These are phyloP conservation scores for Aporrectodea caliginosa DNA, from an alignment of 1,140 invertebrate species.

Conservation along the genomic window DNA sequence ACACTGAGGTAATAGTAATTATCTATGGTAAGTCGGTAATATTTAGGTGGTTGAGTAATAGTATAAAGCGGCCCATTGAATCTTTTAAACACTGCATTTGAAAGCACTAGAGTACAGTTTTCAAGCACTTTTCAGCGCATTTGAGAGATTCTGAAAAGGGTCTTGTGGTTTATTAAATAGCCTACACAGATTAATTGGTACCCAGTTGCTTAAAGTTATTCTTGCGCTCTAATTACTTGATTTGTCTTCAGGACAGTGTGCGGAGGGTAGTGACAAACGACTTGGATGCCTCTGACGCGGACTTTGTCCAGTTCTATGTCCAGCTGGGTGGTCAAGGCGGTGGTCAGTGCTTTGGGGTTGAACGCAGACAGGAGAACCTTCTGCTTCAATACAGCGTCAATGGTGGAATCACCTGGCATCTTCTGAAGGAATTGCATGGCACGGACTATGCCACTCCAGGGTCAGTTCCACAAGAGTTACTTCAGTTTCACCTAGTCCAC, in stretches of 20 bases:
- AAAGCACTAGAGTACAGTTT: too few relatives aligned
- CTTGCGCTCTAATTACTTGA: constrained; percentile 8
- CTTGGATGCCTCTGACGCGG: constrained; percentile 41
- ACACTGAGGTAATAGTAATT: too few relatives aligned
- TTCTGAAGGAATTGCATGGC: constrained; percentile 45
- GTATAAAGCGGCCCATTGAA: too few relatives aligned
- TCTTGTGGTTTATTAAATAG: too few relatives aligned
- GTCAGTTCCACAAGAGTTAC: too few relatives aligned
- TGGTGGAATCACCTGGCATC: constrained; percentile 53
- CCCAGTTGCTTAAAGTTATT: neutral
- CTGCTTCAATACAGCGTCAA: constrained; percentile 52
- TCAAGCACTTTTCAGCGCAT: too few relatives aligned
- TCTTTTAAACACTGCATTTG: too few relatives aligned
- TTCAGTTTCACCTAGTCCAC: too few relatives aligned
- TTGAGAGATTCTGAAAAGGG: too few relatives aligned
- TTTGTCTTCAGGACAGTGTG: constrained; percentile 41
- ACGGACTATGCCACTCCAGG: constrained; percentile 38
- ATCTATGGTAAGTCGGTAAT: too few relatives aligned
- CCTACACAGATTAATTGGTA: too few relatives aligned
- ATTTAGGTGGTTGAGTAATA: too few relatives aligned
- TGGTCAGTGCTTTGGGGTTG: constrained; percentile 41
- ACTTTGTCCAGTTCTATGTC: constrained; percentile 51
- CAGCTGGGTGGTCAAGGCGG: constrained; percentile 42
- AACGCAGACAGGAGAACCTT: constrained; percentile 42
- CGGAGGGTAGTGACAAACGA: constrained; percentile 44